Conservation (phyloP, 2,113 vertebrate genomes). For the Etheostoma spectabile region DNA sequence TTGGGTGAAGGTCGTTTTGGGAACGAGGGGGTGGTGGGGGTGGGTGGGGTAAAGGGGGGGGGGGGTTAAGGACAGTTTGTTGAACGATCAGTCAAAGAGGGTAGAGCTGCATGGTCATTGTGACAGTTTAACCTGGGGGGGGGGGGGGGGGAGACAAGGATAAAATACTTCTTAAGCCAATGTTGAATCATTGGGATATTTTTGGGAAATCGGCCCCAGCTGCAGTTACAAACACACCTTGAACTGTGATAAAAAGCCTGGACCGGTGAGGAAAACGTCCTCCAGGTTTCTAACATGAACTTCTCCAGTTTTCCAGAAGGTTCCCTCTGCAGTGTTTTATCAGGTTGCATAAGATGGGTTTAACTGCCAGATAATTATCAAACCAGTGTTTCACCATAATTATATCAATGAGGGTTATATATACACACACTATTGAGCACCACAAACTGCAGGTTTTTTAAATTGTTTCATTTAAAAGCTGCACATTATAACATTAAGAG, state of each 20-base stretch:
- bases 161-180: slow-evolving; percentile 10
- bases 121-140: slow-evolving; percentile 46
- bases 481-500: neutral
- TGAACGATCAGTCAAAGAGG: slow-evolving; percentile 23
- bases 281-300: slow-evolving; percentile 6
- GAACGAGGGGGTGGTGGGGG: slow-evolving; percentile 14
- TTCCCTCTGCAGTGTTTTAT: neutral
- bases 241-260: neutral
- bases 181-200: neutral
- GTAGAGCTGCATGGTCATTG: slow-evolving; percentile 21
- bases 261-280: neutral
- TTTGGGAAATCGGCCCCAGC: neutral
- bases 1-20: slow-evolving; percentile 72
- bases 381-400: neutral
- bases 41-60: too few relatives aligned
- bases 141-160: slow-evolving; percentile 55
- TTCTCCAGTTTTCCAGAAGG: neutral
- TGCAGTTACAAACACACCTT: neutral
- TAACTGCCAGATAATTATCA: neutral
- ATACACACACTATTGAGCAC: too few relatives aligned
- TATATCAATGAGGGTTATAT: neutral
- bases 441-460: too few relatives aligned
- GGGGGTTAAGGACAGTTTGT: slow-evolving; percentile 28
- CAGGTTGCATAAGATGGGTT: neutral
- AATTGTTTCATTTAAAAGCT: too few relatives aligned